Percentiles rank a stretch among this genome's conserved stretches.
Evolutionary conservation across 2,888 invertebrate species (phyloP).

Genomic region (Platycnemis pennipes): DNA sequence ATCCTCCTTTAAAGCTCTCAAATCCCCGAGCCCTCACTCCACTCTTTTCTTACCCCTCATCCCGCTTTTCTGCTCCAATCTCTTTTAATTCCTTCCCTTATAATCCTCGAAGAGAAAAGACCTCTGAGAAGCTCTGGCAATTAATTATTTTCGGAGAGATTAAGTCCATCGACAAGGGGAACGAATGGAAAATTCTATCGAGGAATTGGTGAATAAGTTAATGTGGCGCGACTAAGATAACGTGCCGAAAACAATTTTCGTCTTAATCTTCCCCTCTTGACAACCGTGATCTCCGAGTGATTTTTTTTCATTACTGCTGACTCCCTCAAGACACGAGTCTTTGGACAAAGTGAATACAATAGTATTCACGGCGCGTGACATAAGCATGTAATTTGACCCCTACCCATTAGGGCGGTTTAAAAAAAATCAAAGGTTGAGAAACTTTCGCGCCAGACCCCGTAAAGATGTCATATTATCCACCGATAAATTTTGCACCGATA

Average conservation of each 20-base stretch:
- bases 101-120: not conserved
- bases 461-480: too few relatives aligned
- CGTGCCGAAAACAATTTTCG: not conserved
- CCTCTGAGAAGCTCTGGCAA: not conserved
- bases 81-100: not conserved
- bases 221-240: not conserved
- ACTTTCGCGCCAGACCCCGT: too few relatives aligned
- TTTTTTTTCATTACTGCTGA: not conserved
- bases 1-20: not conserved
- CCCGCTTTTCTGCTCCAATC: not conserved
- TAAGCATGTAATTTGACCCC: too few relatives aligned
- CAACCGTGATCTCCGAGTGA: not conserved
- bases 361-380: too few relatives aligned
- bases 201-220: not conserved
- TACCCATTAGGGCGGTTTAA: too few relatives aligned
- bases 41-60: not conserved
- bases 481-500: too few relatives aligned
- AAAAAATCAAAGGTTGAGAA: too few relatives aligned
- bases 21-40: not conserved
- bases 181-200: not conserved
- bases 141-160: slow-evolving; percentile 26
- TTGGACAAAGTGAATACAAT: too few relatives aligned
- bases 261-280: not conserved
- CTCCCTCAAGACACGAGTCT: not conserved
- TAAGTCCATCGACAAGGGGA: not conserved